Percentiles rank a stretch among this genome's conserved stretches.
phyloP scores from a whole-genome alignment of 2,888 invertebrate genomes.

The Lochmaea capreae region DNA sequence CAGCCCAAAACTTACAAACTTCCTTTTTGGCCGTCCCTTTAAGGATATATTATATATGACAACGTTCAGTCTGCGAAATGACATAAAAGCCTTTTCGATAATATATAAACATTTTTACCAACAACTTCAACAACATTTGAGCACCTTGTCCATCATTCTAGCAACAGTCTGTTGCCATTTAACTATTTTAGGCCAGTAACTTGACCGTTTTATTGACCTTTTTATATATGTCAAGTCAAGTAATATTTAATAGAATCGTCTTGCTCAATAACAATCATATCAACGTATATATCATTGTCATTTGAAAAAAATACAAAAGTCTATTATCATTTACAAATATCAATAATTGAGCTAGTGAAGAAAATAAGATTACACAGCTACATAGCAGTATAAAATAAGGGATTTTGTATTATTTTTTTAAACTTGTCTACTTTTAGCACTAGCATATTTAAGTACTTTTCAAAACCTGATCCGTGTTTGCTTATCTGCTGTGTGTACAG shows the following conservation, averaged over 20 bases:
- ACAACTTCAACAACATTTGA: conserved; percentile 44
- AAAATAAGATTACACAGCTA: too few species aligned
- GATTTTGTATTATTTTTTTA: too few species aligned
- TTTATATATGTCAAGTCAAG: not conserved
- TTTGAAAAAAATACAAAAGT: not conserved
- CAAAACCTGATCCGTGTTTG: too few species aligned
- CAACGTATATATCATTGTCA: not conserved
- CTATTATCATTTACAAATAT: not conserved
- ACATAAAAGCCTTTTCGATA: conserved; percentile 40
- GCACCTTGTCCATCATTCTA: conserved; percentile 35
- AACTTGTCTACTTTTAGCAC: too few species aligned
- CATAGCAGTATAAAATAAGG: too few species aligned
- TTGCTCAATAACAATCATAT: not conserved
- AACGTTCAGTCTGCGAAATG: conserved; percentile 43
- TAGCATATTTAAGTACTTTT: too few species aligned
- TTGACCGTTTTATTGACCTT: not conserved
- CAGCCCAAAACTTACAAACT: not conserved
- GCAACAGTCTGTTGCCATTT: conserved; percentile 36
- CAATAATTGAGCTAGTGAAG: not conserved
- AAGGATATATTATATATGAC: conserved; percentile 27
- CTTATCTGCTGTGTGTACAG: not conserved
- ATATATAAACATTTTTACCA: conserved; percentile 36
- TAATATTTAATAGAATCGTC: not conserved
- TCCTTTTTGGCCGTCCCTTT: conserved; percentile 24
- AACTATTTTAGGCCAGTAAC: not conserved